Evolutionary conservation across 2,888 invertebrate species (phyloP), one percentile per base, ranked within the genome.

Genomic region (Drosophila algonquin): DNA sequence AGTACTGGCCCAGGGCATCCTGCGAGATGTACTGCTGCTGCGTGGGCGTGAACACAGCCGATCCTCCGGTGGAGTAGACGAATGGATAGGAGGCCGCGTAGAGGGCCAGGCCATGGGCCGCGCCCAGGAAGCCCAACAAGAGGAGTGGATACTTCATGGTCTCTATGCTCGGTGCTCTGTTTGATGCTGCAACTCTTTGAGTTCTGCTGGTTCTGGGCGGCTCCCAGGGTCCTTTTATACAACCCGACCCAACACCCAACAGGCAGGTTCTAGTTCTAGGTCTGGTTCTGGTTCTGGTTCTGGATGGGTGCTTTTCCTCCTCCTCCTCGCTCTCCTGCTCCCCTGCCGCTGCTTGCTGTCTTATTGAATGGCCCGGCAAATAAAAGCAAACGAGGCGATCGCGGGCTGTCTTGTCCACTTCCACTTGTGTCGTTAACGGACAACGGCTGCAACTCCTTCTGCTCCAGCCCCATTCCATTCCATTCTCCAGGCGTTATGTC

Each of bases 1-100:
- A 92, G 90, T 94, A 95, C 87, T 94, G 94, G 0, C 95, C 95
- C 52, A 94, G 90, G 54, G 93, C 93, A 89, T 95, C 94, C 90
- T 95, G 95, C 24, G 94, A 91, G 87, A 94, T 94, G 89, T 94
- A 94, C 85, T 93, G 93, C 52, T 92, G 92, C 75, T 93, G 91
- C 18, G 92, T 90, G 64, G 93, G 93, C 46, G 91, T 89, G 3
- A 89, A 75, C 63, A 91, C 55, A 0, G 90, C 84, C 4, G 91
- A 88, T n/a, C 88, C 84, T 56, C 88, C 89, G 1, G 89, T 77
- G 58, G 89, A 70, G 51, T 90, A 90, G 7, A 79, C 67, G 30
- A 77, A 79, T 2, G 90, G 90, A 63, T 90, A 87, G 57, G 48
- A 79, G 61, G 48, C 72, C 48, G 77, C 67, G 60, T 84, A 90